Evolutionary conservation across 2,888 invertebrate species (phyloP).

Genomic region (Brenthis daphne): DNA sequence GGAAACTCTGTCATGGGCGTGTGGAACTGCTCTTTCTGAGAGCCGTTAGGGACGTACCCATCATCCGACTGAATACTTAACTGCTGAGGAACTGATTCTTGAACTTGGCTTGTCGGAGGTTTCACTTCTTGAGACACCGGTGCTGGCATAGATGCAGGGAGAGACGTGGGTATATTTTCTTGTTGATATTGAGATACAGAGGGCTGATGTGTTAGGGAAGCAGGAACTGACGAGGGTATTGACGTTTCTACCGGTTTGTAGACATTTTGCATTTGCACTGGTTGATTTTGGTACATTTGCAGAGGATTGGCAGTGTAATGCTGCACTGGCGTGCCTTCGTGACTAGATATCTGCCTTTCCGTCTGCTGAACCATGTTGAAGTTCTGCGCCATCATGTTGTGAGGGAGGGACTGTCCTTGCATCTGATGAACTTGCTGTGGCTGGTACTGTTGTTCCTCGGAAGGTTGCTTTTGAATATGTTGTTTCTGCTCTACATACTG

Average conservation of each 20-base stretch:
- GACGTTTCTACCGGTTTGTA: slow-evolving; percentile 50
- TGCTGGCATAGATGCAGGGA: slow-evolving; percentile 45
- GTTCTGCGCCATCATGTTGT: slow-evolving; percentile 68
- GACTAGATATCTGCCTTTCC: slow-evolving; percentile 78
- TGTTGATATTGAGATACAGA: slow-evolving; percentile 31
- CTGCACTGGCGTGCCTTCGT: slow-evolving; percentile 78
- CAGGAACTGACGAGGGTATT: slow-evolving; percentile 45
- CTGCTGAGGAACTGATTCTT: slow-evolving; percentile 61
- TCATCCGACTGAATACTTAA: slow-evolving; percentile 60
- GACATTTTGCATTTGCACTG: slow-evolving; percentile 52
- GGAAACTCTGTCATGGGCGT: slow-evolving; percentile 75
- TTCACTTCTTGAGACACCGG: slow-evolving; percentile 22
- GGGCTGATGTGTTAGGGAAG: slow-evolving; percentile 47
- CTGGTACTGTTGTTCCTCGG: slow-evolving; percentile 65
- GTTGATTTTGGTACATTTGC: slow-evolving; percentile 68
- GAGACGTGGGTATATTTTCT: slow-evolving; percentile 47
- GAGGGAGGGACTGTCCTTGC: slow-evolving; percentile 75
- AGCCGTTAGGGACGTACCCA: slow-evolving; percentile 55
- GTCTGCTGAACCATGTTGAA: slow-evolving; percentile 68
- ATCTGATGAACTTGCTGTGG: slow-evolving; percentile 56
- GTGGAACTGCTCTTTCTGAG: slow-evolving; percentile 70
- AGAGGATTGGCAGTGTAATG: slow-evolving; percentile 73
- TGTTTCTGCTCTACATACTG: slow-evolving; percentile 53
- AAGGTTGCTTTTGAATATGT: slow-evolving; percentile 62
- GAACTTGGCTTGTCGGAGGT: slow-evolving; percentile 39